Conservation (phyloP, 92 coral and sea anemone genomes). For the Plumapathes pennacea region DNA sequence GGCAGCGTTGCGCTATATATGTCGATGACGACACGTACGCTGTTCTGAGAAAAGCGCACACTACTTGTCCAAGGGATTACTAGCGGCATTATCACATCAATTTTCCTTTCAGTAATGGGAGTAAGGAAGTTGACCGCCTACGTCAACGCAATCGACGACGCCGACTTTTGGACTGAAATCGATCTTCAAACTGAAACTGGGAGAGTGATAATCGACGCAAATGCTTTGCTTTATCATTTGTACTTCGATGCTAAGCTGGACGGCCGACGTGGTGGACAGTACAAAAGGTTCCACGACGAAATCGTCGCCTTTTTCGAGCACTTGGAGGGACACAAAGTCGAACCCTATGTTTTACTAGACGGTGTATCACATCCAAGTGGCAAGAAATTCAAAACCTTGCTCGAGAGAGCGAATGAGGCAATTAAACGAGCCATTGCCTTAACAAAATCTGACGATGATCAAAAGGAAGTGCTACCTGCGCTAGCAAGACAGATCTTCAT, state of each 20-base stretch:
- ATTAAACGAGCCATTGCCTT: slow-evolving; percentile 18
- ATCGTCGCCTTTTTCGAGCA: slow-evolving; percentile 37
- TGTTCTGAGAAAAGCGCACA: too few species aligned
- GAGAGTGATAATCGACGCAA: slow-evolving; percentile 59
- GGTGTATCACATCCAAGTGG: slow-evolving; percentile 56
- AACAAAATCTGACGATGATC: background rate
- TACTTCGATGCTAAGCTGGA: slow-evolving; percentile 30
- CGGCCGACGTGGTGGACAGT: slow-evolving; percentile 63
- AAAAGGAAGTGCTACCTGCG: slow-evolving; percentile 29
- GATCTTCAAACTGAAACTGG: slow-evolving; percentile 41
- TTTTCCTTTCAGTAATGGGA: slow-evolving; percentile 63
- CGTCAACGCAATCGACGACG: slow-evolving; percentile 17
- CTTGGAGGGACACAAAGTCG: slow-evolving; percentile 18
- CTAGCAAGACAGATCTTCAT: slow-evolving; percentile 21
- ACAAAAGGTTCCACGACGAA: slow-evolving; percentile 27
- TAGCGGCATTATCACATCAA: too few species aligned
- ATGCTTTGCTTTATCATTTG: slow-evolving; percentile 33
- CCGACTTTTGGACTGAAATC: slow-evolving; percentile 42
- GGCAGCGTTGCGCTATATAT: too few species aligned
- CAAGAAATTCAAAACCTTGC: slow-evolving; percentile 46
- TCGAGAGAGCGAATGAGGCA: slow-evolving; percentile 17
- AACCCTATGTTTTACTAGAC: slow-evolving; percentile 57
- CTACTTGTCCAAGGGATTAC: too few species aligned
- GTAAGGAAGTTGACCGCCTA: slow-evolving; percentile 50
- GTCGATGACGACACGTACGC: too few species aligned